Evolutionary conservation across 2,888 invertebrate genomes (phyloP), one percentile per base, ranked within the genome.

Genomic region (Deilephila elpenor): DNA sequence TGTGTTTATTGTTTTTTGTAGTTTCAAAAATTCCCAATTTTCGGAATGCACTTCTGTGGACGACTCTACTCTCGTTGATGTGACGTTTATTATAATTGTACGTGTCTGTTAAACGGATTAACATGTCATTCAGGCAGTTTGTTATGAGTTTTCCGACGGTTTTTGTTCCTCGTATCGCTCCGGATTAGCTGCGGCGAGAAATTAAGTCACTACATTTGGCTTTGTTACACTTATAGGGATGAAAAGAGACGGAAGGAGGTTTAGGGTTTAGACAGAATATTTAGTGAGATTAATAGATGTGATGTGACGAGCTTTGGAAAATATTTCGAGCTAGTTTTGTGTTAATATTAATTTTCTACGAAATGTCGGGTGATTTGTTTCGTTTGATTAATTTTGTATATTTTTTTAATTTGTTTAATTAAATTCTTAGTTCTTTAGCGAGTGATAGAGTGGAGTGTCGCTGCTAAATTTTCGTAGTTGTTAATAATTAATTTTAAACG

Each of bases 51-150:
- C 67, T 67, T 73, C 8, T 51, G 71, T 53, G 61, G 34, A 11
- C 56, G 73, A 73, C 6, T 25, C 8, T 71, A 71, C 73, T 14
- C 53, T 56, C 53, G 56, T 32, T 62, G 61, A 70, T 37, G 67
- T 71, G 34, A 61, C 61, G 61, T 71, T 73, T 70, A 62, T 73
- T 73, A 73, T 73, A 73, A 60, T 73, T 71, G 71, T 73, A 56
- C 60, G 44, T 19, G 71, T 73, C 70, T 73, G 74, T 73, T 77
- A 78, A 82, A 78, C 74, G 79, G 84, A 83, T 85, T 83, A 85
- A 74, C 77, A 77, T 83, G 85, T 84, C 87, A 80, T 83, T 83
- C 75, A 76, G 79, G 78, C 76, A 76, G 79, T 77, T 73, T 78
- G 78, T 81, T 78, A 78, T 74, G 75, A 79, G 77, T 78, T 78